Base-by-base conservation (phyloP, 2,797 vertebrate species). In the Neoniphon sammara region DNA sequence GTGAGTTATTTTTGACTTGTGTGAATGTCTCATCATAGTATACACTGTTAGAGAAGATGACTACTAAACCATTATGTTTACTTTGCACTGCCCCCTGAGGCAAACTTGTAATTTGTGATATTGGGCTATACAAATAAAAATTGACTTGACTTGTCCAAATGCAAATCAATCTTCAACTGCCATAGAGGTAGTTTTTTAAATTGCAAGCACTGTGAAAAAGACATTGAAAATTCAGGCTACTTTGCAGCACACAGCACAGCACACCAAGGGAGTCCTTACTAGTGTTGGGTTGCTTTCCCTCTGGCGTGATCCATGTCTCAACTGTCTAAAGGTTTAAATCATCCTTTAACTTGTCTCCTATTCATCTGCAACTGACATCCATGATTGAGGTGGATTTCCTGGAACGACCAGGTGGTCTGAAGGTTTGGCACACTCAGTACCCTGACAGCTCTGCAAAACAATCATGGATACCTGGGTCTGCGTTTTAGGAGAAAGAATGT, bases 331-430 rank as follows among this genome's bases (percentile, higher is more conserved):
- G 36, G 8, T 31, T 59, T 31, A 1, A 50, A 72, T 17, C 1
- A 56, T 42, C 36, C 9, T 53, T 56, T 17, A 14, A 17, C 23
- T 17, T 27, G 27, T 27, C 25, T 70, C 34, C 52, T 34, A 2
- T 44, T 30, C 58, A 36, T 31, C 50, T 42, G 53, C 27, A 23
- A 34, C 25, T 23, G 31, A 31, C 49, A 18, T 64, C 50, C 47
- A 20, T 67, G 46, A 42, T 20, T 50, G 20, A 63, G 75, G 39
- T 52, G 36, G 27, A 39, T 61, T 56, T 23, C 74, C 59, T 57
- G 31, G 11, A 46, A 66, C 57, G 20, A 34, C 15, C 65, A 57
- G 56, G 75, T 78, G 77, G 75, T 67, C 60, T 72, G 68, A 72
- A 50, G 60, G 71, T 73, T 66, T 59, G 39, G 34, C 64, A 54